Conservation (phyloP, 2,113 vertebrate species). For the Nycticorax nycticorax region DNA sequence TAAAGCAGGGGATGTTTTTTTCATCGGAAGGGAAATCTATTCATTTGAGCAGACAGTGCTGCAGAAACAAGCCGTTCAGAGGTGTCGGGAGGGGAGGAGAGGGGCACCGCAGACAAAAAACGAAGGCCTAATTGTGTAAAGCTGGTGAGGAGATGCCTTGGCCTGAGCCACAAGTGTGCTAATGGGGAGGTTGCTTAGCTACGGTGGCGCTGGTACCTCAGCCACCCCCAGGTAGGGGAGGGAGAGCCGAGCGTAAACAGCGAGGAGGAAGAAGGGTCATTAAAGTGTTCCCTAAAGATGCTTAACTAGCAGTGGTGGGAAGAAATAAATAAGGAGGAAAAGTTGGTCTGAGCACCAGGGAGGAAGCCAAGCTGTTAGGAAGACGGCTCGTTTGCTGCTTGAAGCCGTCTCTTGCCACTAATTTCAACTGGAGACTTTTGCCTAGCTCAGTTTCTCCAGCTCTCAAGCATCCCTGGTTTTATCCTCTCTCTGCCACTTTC, state of each 20-base stretch:
- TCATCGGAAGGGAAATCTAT: background rate
- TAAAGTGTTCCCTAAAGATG: slow-evolving; percentile 48
- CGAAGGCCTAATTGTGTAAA: background rate
- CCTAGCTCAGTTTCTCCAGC: background rate
- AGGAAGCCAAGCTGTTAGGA: slow-evolving; percentile 16
- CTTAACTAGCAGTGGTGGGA: slow-evolving; percentile 15
- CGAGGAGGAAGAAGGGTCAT: slow-evolving; percentile 33
- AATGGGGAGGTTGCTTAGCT: slow-evolving; percentile 56
- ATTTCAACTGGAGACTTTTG: background rate
- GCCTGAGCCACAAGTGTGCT: slow-evolving; percentile 1
- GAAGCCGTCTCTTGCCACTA: background rate
- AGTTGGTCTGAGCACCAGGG: slow-evolving; percentile 8
- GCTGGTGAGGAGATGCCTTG: background rate
- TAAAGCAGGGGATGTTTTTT: background rate
- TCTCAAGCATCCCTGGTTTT: background rate
- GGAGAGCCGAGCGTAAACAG: background rate
- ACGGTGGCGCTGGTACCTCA: background rate
- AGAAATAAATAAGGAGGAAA: slow-evolving; percentile 46
- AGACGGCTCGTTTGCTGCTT: background rate
- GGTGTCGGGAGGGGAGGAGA: background rate
- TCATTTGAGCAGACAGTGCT: background rate
- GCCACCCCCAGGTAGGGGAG: background rate
- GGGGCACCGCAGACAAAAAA: background rate
- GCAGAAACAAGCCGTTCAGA: background rate
- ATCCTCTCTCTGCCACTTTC: background rate